Conservation (phyloP, 2,888 invertebrate genomes). For the Drosophila conformis region DNA sequence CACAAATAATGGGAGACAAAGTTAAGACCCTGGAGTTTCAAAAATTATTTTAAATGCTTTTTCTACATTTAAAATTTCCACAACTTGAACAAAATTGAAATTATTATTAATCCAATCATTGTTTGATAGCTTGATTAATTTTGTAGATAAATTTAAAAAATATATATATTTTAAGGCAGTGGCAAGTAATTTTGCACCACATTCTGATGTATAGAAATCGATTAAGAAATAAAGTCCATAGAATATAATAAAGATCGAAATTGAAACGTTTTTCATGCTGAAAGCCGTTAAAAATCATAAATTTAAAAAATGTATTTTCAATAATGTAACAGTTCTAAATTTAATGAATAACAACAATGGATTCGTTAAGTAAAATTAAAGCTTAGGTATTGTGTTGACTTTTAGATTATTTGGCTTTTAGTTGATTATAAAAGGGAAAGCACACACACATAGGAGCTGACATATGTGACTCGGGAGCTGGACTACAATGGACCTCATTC, state of each 20-base stretch:
- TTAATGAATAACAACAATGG: neutral
- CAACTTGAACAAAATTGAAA: neutral
- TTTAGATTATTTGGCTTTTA: slow-evolving; percentile 77
- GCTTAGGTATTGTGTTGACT: slow-evolving; percentile 62
- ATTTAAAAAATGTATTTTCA: neutral
- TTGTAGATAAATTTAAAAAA: neutral
- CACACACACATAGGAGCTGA: slow-evolving; percentile 16
- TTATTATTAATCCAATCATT: neutral
- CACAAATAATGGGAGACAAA: neutral
- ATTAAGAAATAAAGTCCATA: neutral
- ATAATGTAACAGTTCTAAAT: neutral
- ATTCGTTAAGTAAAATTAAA: slow-evolving; percentile 14
- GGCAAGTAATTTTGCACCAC: neutral
- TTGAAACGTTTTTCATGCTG: neutral
- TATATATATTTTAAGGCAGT: neutral
- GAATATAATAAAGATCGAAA: neutral
- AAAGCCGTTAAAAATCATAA: neutral
- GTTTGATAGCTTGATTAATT: neutral
- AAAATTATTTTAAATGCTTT: neutral
- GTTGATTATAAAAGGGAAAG: slow-evolving; percentile 68
- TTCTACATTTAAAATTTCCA: neutral
- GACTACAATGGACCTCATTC: slow-evolving; percentile 51
- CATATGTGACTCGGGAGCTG: slow-evolving; percentile 26
- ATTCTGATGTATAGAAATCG: neutral
- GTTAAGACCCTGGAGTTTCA: neutral